Conservation (phyloP, 2,888 invertebrate species). For the Phasia obesa region DNA sequence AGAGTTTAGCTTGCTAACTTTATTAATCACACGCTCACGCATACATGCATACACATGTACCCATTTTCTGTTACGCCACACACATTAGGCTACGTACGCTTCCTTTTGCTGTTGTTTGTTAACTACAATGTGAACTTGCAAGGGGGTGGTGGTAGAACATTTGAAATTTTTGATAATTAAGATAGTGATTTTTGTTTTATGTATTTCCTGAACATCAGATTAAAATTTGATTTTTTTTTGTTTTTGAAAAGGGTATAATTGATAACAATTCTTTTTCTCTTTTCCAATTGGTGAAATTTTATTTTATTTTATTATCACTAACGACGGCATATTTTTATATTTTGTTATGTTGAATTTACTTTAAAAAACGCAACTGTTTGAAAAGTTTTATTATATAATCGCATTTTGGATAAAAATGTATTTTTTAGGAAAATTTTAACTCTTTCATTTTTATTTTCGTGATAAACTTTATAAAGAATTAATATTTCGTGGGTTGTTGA, state of each 20-base stretch:
- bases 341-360: background rate
- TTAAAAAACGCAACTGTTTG: too few species aligned
- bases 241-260: background rate
- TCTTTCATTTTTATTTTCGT: too few species aligned
- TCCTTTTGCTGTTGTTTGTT: conserved; percentile 4
- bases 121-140: background rate
- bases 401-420: too few species aligned
- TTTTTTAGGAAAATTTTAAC: too few species aligned
- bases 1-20: conserved; percentile 16
- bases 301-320: background rate
- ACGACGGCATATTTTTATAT: background rate
- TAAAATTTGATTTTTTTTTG: background rate
- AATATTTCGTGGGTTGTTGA: too few species aligned
- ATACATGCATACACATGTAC: too few species aligned
- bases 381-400: too few species aligned
- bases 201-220: background rate
- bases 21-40: background rate
- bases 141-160: conserved; percentile 16
- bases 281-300: background rate
- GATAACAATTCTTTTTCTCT: background rate
- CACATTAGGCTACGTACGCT: background rate
- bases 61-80: conserved; percentile 1
- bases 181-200: conserved; percentile 5
- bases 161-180: conserved; percentile 23
- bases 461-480: too few species aligned